Conservation (phyloP, 1,140 invertebrate species). For the Papilio dardanus region DNA sequence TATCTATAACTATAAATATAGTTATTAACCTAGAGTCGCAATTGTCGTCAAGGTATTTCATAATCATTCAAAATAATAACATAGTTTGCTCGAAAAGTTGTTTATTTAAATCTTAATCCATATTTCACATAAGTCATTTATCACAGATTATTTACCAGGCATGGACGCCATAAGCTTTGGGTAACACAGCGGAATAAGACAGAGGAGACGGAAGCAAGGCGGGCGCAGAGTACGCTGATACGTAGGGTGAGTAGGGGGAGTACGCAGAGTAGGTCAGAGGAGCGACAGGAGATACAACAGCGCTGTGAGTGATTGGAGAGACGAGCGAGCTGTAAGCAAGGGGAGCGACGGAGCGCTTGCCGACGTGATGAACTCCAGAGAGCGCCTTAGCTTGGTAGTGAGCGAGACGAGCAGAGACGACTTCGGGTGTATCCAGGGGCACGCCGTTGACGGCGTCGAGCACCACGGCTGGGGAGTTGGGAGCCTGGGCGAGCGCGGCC, state of each 20-base stretch:
- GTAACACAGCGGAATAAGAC: constrained; percentile 9
- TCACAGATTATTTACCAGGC: constrained; percentile 8
- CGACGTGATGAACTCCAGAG: constrained; percentile 65
- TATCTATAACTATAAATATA: too few relatives aligned
- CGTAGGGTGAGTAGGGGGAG: constrained; percentile 4
- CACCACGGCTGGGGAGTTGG: constrained; percentile 68
- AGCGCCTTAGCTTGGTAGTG: constrained; percentile 76
- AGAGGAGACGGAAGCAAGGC: constrained; percentile 15
- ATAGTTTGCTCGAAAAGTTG: neutral
- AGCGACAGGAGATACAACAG: constrained; percentile 21
- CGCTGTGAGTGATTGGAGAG: constrained; percentile 3
- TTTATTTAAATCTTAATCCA: too few relatives aligned
- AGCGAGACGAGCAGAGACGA: constrained; percentile 78
- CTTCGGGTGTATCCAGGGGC: constrained; percentile 77
- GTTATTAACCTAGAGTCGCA: neutral
- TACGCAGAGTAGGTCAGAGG: constrained; percentile 20
- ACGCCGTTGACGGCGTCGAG: constrained; percentile 66
- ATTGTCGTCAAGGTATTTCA: neutral
- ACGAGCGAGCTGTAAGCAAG: constrained; percentile 39
- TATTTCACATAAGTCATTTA: neutral
- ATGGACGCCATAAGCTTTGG: constrained; percentile 25
- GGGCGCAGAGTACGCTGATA: constrained; percentile 10
- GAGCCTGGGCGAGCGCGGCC: constrained; percentile 58
- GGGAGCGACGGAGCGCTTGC: constrained; percentile 59
- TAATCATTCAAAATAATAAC: neutral